Evolutionary conservation across 64 coral and sea anemone species (phyloP), one percentile per base, ranked within the genome.

Genomic region (Montipora foliosa): DNA sequence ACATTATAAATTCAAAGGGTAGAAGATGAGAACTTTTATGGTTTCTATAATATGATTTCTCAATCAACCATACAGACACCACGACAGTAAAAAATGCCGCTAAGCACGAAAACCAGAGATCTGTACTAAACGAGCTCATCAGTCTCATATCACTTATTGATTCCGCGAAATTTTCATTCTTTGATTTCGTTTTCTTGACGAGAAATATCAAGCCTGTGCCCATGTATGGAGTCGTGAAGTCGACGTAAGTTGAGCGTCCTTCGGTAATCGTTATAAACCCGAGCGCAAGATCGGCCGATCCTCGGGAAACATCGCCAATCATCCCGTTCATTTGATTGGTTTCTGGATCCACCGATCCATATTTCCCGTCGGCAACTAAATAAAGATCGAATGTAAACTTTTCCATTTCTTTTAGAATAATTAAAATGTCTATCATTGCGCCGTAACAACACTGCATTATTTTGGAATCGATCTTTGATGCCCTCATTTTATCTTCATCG

Each of bases 1-100:
- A 97, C 13, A 93, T 89, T 68, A 97, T 83, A 45, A 78, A 97
- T 81, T 97, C 96, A 83, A 97, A 97, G 29, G 96, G 88, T 10
- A 97, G 89, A 84, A 97, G 94, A 69, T 89, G 66, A 1, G 81
- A 71, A 49, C 93, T 89, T 76, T 84, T 84, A 16, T 58, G n/a
- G 6, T 97, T 29, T 15, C 79, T 66, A 51, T 81, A 88, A 4
- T 69, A 60, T 6, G 92, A 22, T 67, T 95, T 95, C 22, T 97
- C 96, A 7, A 97, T 89, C 10, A 92, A 47, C 89, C 89, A 97
- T 49, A 92, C 89, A 16, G 84, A 86, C 2, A 93, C 19, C 24
- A 84, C 78, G 8, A 97, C 80, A 16, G 83, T 46, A 14, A 79
- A 74, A 44, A 97, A 97, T 8, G 96, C 76, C 16, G 66, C 89